Conservation (phyloP, 1,140 invertebrate species). For the Zaprionus capensis region DNA sequence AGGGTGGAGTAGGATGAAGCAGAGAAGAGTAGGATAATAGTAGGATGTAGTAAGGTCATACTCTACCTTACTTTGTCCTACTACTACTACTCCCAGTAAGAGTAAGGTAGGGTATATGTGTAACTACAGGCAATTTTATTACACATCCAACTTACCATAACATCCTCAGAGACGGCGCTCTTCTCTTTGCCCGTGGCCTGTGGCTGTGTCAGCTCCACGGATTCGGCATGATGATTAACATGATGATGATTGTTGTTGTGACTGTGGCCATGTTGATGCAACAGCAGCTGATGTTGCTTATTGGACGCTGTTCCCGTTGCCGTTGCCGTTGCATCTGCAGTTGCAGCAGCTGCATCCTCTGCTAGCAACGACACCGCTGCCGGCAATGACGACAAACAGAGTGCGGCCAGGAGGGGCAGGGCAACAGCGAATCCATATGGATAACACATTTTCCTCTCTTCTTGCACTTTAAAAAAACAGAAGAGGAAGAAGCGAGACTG, state of each 20-base stretch:
- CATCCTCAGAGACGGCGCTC: slow-evolving; percentile 53
- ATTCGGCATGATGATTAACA: slow-evolving; percentile 7
- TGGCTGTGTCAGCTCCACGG: slow-evolving; percentile 13
- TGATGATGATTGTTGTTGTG: slow-evolving; percentile 35
- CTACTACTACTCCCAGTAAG: too few species aligned
- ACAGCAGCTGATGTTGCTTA: slow-evolving; percentile 15
- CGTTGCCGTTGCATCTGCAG: slow-evolving; percentile 14
- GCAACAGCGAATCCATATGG: slow-evolving; percentile 49
- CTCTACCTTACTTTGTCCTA: too few species aligned
- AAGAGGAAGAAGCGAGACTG: slow-evolving; percentile 17
- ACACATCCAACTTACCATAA: slow-evolving; percentile 51
- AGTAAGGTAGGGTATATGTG: not conserved
- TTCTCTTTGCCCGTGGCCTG: slow-evolving; percentile 20
- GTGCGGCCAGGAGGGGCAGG: slow-evolving; percentile 16
- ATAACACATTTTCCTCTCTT: slow-evolving; percentile 59
- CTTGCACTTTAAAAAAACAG: slow-evolving; percentile 4
- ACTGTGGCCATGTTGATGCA: slow-evolving; percentile 23
- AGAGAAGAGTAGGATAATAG: too few species aligned
- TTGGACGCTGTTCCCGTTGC: slow-evolving; percentile 17
- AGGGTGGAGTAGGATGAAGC: too few species aligned
- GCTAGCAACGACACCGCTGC: slow-evolving; percentile 1
- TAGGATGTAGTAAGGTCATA: too few species aligned
- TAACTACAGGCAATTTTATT: not conserved
- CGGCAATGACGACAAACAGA: slow-evolving; percentile 5
- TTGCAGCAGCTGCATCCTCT: slow-evolving; percentile 23